phyloP scores from a whole-genome alignment of 2,797 vertebrate genomes.

The Macropus fuliginosus region DNA sequence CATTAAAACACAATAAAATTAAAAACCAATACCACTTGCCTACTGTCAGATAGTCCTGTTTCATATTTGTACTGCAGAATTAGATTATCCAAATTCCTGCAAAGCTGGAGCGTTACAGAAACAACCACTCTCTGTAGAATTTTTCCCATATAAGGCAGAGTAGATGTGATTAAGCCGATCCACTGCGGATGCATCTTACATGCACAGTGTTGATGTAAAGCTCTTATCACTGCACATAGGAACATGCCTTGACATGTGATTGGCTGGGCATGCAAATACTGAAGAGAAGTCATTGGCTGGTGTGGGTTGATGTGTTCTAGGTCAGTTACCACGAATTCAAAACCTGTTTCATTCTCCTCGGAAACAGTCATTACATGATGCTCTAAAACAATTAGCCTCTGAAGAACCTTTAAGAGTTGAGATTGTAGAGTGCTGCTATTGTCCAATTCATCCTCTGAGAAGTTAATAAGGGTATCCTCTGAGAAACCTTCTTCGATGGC shows the following conservation, averaged over 20 bases:
- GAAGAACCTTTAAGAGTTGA: constrained; percentile 94
- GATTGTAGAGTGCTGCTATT: constrained; percentile 96
- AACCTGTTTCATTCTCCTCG: constrained; percentile 92
- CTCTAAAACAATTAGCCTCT: constrained; percentile 95
- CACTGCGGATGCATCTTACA: constrained; percentile 99
- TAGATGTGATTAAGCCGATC: constrained; percentile 96
- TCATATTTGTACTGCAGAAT: constrained; percentile 98
- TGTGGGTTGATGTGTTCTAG: constrained; percentile 97
- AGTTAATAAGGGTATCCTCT: constrained; percentile 97
- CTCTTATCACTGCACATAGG: constrained; percentile 96
- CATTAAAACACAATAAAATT: constrained; percentile 47
- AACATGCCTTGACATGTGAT: constrained; percentile 99
- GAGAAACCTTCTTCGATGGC: constrained; percentile 96
- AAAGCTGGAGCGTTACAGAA: constrained; percentile 97
- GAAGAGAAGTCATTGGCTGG: constrained; percentile 97
- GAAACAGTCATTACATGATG: constrained; percentile 93
- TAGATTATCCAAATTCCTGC: constrained; percentile 97
- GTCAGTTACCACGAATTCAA: constrained; percentile 93
- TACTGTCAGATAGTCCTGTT: constrained; percentile 92
- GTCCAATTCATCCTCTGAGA: constrained; percentile 97
- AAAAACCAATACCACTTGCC: constrained; percentile 85
- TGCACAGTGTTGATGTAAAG: constrained; percentile 96
- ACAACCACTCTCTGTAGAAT: constrained; percentile 96
- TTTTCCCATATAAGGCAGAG: constrained; percentile 98
- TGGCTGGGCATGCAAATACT: constrained; percentile 97